A percentile compares a stretch with the other conserved stretches of the same genome.
These are phyloP conservation scores for Hylaeus anthracinus DNA, from an alignment of 1,140 invertebrate genomes.

Conservation along the genomic window DNA sequence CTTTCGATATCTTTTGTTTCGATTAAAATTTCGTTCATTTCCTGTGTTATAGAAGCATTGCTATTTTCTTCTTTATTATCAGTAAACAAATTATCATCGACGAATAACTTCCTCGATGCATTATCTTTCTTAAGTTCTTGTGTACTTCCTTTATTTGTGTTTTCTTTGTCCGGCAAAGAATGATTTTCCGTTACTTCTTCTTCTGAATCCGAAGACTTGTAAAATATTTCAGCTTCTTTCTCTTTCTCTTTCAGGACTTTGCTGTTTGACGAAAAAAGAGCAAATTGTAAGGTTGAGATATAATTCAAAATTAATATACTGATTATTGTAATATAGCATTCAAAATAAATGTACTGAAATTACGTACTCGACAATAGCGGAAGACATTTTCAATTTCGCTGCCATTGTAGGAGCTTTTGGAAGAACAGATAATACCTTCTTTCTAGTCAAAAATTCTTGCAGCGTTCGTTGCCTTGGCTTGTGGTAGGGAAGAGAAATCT, in stretches of 20 bases:
- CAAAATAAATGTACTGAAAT: background rate
- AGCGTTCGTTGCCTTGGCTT: slow-evolving; percentile 87
- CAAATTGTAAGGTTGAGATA: too few species aligned
- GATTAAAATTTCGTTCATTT: slow-evolving; percentile 16
- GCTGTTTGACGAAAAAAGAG: slow-evolving; percentile 54
- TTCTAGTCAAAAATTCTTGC: slow-evolving; percentile 85
- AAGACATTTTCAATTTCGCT: slow-evolving; percentile 75
- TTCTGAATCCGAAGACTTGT: slow-evolving; percentile 76
- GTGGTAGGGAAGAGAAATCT: slow-evolving; percentile 89
- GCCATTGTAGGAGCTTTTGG: slow-evolving; percentile 71
- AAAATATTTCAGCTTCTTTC: slow-evolving; percentile 77
- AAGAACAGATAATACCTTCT: slow-evolving; percentile 62
- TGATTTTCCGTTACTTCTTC: slow-evolving; percentile 58
- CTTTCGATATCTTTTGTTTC: slow-evolving; percentile 6
- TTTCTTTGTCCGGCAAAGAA: background rate
- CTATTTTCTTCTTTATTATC: slow-evolving; percentile 1
- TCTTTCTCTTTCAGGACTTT: slow-evolving; percentile 74
- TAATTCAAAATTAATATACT: too few species aligned
- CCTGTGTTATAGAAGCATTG: background rate
- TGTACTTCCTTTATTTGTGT: background rate
- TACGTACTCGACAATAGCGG: slow-evolving; percentile 71
- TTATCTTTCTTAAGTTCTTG: slow-evolving; percentile 5
- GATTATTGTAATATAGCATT: too few species aligned
- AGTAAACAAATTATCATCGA: slow-evolving; percentile 23
- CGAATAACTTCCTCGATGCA: slow-evolving; percentile 48